Evolutionary conservation across 2,797 vertebrate species (phyloP).

Genomic region (Anguilla marmorata): DNA sequence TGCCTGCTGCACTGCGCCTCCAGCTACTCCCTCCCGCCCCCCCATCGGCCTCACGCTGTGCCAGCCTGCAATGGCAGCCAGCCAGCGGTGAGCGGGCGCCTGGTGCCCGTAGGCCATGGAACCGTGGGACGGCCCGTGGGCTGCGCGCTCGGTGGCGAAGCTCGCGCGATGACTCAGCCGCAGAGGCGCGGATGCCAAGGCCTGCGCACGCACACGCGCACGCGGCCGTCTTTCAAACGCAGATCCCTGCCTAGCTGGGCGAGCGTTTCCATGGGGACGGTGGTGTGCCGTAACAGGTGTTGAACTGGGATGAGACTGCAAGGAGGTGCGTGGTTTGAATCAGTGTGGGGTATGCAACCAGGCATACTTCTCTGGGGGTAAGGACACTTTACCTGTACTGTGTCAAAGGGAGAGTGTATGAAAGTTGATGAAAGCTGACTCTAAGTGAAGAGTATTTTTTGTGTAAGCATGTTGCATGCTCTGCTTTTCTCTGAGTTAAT

Average conservation of each 20-base stretch:
- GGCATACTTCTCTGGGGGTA: too few species aligned
- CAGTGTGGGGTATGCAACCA: not conserved
- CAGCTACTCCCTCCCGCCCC: not conserved
- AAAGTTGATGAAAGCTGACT: not conserved
- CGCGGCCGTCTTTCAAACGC: not conserved
- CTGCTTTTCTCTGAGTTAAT: not conserved
- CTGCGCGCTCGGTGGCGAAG: not conserved
- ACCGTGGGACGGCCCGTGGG: not conserved
- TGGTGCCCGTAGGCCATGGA: not conserved
- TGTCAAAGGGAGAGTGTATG: not conserved
- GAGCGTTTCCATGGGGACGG: not conserved
- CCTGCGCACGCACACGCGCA: not conserved
- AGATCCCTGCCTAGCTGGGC: not conserved
- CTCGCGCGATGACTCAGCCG: not conserved
- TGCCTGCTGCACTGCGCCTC: constrained; percentile 37
- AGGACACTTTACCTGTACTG: not conserved
- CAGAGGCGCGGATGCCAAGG: not conserved
- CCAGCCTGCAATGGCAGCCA: not conserved
- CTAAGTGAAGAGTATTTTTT: not conserved
- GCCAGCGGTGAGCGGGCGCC: not conserved
- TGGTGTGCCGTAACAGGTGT: not conserved
- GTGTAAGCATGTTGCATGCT: not conserved
- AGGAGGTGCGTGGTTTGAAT: not conserved
- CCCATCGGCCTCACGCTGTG: constrained; percentile 2
- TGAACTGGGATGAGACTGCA: not conserved